Conservation (phyloP, 2,888 invertebrate genomes). For the Chrysolina americana region DNA sequence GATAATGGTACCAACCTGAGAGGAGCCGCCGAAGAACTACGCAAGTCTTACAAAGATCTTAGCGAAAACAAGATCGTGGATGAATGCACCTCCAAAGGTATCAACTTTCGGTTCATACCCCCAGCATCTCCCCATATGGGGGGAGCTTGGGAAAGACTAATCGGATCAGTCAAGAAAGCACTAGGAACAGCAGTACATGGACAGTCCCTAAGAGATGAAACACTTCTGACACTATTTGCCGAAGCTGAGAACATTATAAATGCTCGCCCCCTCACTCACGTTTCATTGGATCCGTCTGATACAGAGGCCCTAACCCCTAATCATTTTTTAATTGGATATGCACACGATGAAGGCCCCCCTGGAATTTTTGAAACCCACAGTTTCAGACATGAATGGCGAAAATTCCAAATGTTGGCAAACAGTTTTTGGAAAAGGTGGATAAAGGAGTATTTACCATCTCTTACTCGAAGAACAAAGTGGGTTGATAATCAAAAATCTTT, state of each 20-base stretch:
- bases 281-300: neutral
- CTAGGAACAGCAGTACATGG: neutral
- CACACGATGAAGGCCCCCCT: neutral
- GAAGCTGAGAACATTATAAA: neutral
- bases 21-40: slow-evolving; percentile 13
- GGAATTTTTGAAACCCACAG: neutral
- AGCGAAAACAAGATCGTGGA: neutral
- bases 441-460: slow-evolving; percentile 5
- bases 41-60: neutral
- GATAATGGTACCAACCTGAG: slow-evolving; percentile 30
- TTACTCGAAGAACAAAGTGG: neutral
- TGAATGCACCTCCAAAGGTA: neutral
- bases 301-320: neutral
- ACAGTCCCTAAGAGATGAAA: neutral
- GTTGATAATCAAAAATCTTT: neutral
- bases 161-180: slow-evolving; percentile 7
- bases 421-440: slow-evolving; percentile 1
- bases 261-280: neutral
- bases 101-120: neutral
- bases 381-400: neutral
- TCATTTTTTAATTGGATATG: slow-evolving; percentile 6
- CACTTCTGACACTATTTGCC: neutral
- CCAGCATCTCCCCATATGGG: slow-evolving; percentile 3
- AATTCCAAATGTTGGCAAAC: slow-evolving; percentile 3
- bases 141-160: neutral